Evolutionary conservation across 2,797 vertebrate genomes (phyloP).

Genomic region (Thamnophis elegans): DNA sequence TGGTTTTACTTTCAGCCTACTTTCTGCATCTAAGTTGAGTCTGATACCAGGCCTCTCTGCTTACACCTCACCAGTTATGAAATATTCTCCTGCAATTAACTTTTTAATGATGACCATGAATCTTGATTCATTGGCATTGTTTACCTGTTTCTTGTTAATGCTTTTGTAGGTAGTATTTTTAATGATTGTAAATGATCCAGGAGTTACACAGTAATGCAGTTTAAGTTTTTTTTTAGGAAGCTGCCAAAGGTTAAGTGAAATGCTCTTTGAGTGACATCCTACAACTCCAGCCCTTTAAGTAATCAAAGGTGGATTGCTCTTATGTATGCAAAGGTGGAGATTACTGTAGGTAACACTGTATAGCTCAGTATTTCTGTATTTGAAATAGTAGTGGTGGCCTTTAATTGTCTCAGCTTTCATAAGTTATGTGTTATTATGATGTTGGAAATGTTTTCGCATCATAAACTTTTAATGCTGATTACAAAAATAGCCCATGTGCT

Average conservation of each 20-base stretch:
- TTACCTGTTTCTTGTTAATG: background rate
- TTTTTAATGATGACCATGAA: background rate
- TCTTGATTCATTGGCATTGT: background rate
- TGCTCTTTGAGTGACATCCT: background rate
- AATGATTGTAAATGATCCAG: background rate
- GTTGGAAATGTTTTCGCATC: background rate
- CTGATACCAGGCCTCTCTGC: background rate
- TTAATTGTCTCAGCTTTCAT: background rate
- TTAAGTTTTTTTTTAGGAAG: background rate
- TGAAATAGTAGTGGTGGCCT: background rate
- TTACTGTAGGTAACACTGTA: background rate
- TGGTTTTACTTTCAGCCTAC: background rate
- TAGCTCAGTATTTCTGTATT: background rate
- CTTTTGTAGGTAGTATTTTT: background rate
- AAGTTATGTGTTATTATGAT: background rate
- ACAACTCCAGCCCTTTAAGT: background rate
- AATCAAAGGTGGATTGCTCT: background rate
- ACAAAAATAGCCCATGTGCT: background rate
- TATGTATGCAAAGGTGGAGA: background rate
- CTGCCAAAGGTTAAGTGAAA: conserved; percentile 6
- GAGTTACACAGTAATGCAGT: background rate
- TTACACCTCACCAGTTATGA: background rate
- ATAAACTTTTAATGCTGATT: background rate
- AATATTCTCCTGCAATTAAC: background rate
- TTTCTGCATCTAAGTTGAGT: background rate